A percentile compares a stretch with the other conserved stretches of the same genome.
phyloP scores from a whole-genome alignment of 2,797 vertebrate genomes.

The Typhlichthys subterraneus region DNA sequence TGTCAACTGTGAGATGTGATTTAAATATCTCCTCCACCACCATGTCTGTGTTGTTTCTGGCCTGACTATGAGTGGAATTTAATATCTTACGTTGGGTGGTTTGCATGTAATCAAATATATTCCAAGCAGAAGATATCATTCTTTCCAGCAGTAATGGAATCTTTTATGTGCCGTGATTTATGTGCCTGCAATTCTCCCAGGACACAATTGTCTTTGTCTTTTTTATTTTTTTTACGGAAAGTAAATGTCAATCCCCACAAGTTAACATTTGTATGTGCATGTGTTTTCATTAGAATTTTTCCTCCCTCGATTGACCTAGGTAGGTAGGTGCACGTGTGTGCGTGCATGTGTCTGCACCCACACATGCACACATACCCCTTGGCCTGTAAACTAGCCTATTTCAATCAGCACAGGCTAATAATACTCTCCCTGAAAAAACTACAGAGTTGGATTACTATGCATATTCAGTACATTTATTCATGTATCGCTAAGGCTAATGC shows the following conservation, averaged over 20 bases:
- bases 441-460: conserved; percentile 46
- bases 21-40: not conserved
- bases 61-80: conserved; percentile 58
- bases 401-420: conserved; percentile 39
- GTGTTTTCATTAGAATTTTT: not conserved
- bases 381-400: conserved; percentile 8
- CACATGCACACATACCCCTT: not conserved
- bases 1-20: conserved; percentile 23
- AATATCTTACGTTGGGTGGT: conserved; percentile 47
- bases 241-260: too few relatives aligned
- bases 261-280: not conserved
- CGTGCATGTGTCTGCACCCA: not conserved
- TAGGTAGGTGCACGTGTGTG: not conserved
- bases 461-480: conserved; percentile 21
- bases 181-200: conserved; percentile 42
- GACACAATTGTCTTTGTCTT: conserved; percentile 34
- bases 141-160: conserved; percentile 62
- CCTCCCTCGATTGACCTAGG: too few relatives aligned
- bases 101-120: conserved; percentile 55
- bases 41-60: conserved; percentile 21
- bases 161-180: conserved; percentile 59
- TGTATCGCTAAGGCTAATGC: not conserved
- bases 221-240: too few relatives aligned
- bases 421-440: conserved; percentile 44
- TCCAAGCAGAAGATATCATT: conserved; percentile 42